Evolutionary conservation across 30 jellyfish, hydroid and myxozoan genomes (phyloP).

Genomic region (Morbakka virulenta): DNA sequence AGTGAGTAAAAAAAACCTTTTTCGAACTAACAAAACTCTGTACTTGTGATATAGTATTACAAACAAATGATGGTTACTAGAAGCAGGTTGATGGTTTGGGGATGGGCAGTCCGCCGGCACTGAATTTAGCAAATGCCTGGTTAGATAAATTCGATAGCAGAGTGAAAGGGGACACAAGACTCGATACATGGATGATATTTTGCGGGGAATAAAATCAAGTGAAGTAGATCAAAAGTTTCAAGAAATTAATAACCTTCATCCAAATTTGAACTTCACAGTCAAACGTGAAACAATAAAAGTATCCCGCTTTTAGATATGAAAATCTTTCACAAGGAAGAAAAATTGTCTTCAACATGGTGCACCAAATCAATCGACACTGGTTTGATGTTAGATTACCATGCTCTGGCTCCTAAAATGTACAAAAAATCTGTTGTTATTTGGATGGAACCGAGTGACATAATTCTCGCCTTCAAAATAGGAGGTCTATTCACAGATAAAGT

Average conservation of each 20-base stretch:
- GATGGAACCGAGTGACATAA: no score
- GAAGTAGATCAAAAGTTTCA: constrained; percentile 9
- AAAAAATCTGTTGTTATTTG: constrained; percentile 31
- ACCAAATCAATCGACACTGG: constrained; percentile 35
- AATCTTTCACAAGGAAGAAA: not conserved
- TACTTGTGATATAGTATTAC: constrained; percentile 18
- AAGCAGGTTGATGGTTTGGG: not conserved
- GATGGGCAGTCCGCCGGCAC: constrained; percentile 50
- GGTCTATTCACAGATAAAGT: no score
- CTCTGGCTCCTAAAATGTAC: constrained; percentile 17
- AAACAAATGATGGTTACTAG: constrained; percentile 33
- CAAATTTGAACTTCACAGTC: constrained; percentile 27
- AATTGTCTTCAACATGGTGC: constrained; percentile 23
- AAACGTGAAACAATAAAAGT: not conserved
- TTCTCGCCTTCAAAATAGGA: no score
- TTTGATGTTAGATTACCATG: constrained; percentile 19
- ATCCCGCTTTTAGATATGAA: constrained; percentile 32
- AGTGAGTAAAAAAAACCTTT: no score
- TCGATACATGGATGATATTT: constrained; percentile 29
- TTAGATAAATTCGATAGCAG: constrained; percentile 17
- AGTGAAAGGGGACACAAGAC: constrained; percentile 18
- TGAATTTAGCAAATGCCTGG: constrained; percentile 39
- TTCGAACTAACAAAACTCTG: no score
- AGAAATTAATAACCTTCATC: constrained; percentile 27
- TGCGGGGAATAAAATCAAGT: constrained; percentile 7